Conservation (phyloP, 2,888 invertebrate species). For the Drosophila longiperda region DNA sequence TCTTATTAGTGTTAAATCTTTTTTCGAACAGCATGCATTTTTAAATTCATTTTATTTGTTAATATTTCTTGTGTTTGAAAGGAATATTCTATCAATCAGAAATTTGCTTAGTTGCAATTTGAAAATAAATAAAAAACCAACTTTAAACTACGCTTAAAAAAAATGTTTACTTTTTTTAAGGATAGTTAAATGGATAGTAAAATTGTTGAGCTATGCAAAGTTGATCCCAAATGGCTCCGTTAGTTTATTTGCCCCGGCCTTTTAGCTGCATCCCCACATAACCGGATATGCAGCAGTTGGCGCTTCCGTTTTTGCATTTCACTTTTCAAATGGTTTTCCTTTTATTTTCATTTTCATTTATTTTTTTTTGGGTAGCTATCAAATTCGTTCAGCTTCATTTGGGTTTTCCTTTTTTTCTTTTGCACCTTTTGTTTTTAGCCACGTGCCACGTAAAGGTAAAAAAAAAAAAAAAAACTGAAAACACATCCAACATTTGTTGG, state of each 20-base stretch:
- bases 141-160: not conserved
- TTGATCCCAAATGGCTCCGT: slow-evolving; percentile 36
- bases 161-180: not conserved
- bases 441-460: slow-evolving; percentile 62
- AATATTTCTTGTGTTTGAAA: not conserved
- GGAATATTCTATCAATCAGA: not conserved
- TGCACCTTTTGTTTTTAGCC: slow-evolving; percentile 72
- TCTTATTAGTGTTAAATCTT: not conserved
- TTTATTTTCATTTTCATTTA: slow-evolving; percentile 6
- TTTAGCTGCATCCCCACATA: slow-evolving; percentile 35
- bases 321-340: slow-evolving; percentile 68
- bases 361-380: slow-evolving; percentile 51
- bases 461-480: slow-evolving; percentile 34
- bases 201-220: not conserved
- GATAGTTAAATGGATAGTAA: not conserved
- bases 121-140: not conserved
- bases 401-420: slow-evolving; percentile 55
- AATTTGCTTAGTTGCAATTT: not conserved
- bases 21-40: not conserved
- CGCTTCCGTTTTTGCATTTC: slow-evolving; percentile 71
- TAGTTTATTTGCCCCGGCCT: slow-evolving; percentile 50
- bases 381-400: slow-evolving; percentile 72
- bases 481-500: slow-evolving; percentile 69
- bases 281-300: slow-evolving; percentile 68
- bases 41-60: not conserved